Percentiles rank a stretch among this genome's conserved stretches.
These are phyloP conservation scores for Diarsia rubi DNA, from an alignment of 2,888 invertebrate genomes.

Conservation along the genomic window DNA sequence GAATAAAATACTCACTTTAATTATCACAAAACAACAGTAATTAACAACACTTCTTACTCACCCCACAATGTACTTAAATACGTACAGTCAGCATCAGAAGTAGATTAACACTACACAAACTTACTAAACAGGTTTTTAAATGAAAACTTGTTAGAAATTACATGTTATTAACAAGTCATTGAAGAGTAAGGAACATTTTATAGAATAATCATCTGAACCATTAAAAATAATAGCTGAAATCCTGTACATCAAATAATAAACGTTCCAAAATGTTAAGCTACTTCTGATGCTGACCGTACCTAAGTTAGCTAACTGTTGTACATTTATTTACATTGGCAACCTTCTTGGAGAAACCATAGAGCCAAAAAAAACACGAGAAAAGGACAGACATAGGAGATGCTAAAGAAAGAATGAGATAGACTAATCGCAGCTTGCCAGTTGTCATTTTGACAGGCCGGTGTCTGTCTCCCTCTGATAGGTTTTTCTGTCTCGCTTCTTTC, in stretches of 20 bases:
- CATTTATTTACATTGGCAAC: constrained; percentile 62
- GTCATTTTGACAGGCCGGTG: constrained; percentile 1
- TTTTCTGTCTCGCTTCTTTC: background rate
- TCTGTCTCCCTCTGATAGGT: background rate
- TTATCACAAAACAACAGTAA: constrained; percentile 72
- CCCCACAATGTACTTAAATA: constrained; percentile 52
- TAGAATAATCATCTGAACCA: no score
- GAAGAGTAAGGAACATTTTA: no score
- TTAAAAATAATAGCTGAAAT: no score
- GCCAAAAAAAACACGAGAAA: constrained; percentile 23
- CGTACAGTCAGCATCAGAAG: constrained; percentile 59
- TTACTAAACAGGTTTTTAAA: no score
- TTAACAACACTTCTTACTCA: constrained; percentile 56
- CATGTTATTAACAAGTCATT: no score
- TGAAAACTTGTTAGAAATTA: no score
- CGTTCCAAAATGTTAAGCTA: no score
- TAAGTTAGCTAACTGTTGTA: constrained; percentile 56
- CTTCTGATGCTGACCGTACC: no score
- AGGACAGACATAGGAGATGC: constrained; percentile 8
- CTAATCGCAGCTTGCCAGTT: background rate
- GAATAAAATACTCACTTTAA: constrained; percentile 67
- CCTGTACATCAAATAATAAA: no score
- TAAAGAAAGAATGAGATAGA: constrained; percentile 3
- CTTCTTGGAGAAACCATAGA: constrained; percentile 37
- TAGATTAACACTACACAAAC: no score